Evolutionary conservation across 2,113 vertebrate genomes (phyloP).

Genomic region (Syrrhaptes paradoxus): DNA sequence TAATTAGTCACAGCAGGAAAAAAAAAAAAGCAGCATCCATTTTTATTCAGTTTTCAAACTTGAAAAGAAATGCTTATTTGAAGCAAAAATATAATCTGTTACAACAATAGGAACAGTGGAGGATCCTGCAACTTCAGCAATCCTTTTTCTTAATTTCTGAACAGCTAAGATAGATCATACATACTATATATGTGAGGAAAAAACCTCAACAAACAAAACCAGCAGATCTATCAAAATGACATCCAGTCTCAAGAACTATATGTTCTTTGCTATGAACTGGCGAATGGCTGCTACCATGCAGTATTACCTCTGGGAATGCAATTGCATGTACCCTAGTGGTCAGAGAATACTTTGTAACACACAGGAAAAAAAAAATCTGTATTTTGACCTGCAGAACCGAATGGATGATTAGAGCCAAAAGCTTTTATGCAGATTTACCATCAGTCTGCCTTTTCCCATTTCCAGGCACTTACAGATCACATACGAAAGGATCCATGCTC

Average conservation of each 20-base stretch:
- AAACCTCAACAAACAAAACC: background rate
- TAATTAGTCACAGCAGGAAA: background rate
- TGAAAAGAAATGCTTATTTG: background rate
- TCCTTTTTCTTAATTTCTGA: background rate
- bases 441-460: background rate
- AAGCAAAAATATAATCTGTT: background rate
- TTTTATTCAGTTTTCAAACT: background rate
- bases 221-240: background rate
- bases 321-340: background rate
- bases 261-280: background rate
- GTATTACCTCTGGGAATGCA: background rate
- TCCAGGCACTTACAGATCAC: background rate
- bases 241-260: accelerated
- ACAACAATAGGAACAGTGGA: background rate
- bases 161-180: background rate
- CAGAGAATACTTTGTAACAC: background rate
- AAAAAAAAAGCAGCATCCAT: background rate
- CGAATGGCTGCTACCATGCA: background rate
- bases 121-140: background rate
- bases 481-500: accelerated
- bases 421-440: background rate
- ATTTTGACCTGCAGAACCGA: background rate
- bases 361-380: background rate
- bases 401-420: background rate
- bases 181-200: background rate